phyloP scores from a whole-genome alignment of 2,113 vertebrate genomes.

The Diadophis punctatus region DNA sequence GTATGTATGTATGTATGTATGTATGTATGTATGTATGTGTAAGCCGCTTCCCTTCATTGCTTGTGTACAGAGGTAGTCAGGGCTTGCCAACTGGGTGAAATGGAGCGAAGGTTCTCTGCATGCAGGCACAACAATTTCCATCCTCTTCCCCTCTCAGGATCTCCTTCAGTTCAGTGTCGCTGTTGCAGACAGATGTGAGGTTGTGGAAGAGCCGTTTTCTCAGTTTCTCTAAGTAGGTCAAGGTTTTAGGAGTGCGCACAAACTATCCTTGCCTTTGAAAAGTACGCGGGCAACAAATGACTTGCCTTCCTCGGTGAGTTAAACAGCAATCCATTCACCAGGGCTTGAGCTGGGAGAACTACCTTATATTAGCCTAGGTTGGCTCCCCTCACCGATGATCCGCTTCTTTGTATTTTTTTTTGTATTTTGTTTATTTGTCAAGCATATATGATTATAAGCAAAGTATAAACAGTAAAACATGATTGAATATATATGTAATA shows the following conservation, averaged over 20 bases:
- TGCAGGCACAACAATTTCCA: neutral
- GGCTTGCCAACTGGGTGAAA: neutral
- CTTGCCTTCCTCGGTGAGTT: neutral
- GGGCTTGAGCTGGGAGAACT: neutral
- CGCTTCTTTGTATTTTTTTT: too few relatives aligned
- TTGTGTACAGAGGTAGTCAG: too few relatives aligned
- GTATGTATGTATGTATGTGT: too few relatives aligned
- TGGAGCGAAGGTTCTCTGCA: neutral
- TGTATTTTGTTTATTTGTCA: too few relatives aligned
- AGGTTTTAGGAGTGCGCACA: constrained; percentile 17
- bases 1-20: too few relatives aligned
- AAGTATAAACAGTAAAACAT: too few relatives aligned
- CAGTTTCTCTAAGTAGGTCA: constrained; percentile 40
- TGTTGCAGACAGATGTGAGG: neutral
- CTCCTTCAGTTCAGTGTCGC: neutral
- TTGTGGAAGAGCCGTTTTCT: neutral
- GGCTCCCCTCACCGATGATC: neutral
- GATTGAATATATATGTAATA: too few relatives aligned
- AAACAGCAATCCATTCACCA: neutral
- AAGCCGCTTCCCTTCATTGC: neutral
- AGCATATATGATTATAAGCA: too few relatives aligned
- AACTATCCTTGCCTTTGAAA: neutral
- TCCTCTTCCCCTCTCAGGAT: too few relatives aligned
- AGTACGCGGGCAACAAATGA: neutral
- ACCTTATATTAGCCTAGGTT: neutral